These are phyloP conservation scores for Nothoprocta perdicaria DNA, from an alignment of 2,113 vertebrate species.

Conservation along the genomic window DNA sequence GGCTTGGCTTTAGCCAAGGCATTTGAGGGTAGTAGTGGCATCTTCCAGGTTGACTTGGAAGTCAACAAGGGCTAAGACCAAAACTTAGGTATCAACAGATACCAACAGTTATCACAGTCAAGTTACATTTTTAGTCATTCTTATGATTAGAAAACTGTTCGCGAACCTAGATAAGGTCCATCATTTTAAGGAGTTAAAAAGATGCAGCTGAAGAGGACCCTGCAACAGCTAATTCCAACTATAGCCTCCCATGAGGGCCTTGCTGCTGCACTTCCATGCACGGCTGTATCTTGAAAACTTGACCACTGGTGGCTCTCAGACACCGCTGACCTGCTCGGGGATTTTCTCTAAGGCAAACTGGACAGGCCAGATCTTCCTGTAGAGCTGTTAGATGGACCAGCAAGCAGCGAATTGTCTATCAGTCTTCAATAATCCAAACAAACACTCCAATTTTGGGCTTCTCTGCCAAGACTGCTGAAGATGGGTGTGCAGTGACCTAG, in stretches of 20 bases:
- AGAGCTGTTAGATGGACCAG: background rate
- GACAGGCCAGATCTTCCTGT: background rate
- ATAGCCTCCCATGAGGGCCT: background rate
- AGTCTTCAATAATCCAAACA: background rate
- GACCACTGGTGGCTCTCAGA: background rate
- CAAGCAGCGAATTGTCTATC: background rate
- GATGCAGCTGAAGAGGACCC: background rate
- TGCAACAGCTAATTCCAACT: background rate
- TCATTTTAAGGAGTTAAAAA: background rate
- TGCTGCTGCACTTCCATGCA: background rate
- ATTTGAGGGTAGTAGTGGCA: background rate
- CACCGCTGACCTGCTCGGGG: rapidly evolving
- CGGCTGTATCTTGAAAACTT: background rate
- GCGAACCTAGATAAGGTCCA: background rate
- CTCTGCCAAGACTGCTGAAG: background rate
- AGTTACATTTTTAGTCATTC: background rate
- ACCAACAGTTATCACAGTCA: too few relatives aligned
- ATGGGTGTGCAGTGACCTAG: rapidly evolving
- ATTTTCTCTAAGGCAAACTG: background rate
- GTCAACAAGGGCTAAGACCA: too few relatives aligned
- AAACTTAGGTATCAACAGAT: too few relatives aligned
- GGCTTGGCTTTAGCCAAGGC: background rate
- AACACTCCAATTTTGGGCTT: too few relatives aligned
- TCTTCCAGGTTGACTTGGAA: too few relatives aligned
- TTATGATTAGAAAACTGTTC: background rate